Base-by-base conservation (phyloP, 2,888 invertebrate genomes). In the Acutogordius australiensis region DNA sequence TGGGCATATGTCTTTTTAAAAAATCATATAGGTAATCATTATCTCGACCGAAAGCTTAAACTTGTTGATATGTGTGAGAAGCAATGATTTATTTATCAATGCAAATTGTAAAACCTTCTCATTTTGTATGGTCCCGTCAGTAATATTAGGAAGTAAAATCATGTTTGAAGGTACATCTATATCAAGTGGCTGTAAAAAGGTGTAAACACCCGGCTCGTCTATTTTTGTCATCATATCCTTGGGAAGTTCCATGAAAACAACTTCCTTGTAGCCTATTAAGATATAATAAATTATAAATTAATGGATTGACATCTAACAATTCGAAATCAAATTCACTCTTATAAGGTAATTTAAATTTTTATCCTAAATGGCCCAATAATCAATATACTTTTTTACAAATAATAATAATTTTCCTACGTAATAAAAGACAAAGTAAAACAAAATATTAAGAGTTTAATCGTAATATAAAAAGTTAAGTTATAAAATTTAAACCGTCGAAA, bases 141-240 rank as follows among this genome's bases (percentile, higher is more conserved):
- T 26, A 21, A 26, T 4, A 51, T 51, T 51, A 23, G 51, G 51
- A 4, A 51, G 26, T 4, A 51, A 26, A n/a, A 51, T 23, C 51
- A 51, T 51, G 26, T 51, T 51, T 4, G 51, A 51, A 8, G 51
- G 51, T n/a, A 51, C 26, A 23, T 51, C 51, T n/a, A 51, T 51
- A 51, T 51, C 51, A 26, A 51, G 51, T 26, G 51, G 51, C 51
- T 51, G 51, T 4, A 51, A 23, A 51, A 51, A 51, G 8, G n/a
- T 51, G 26, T 51, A 51, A 8, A 51, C 51, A 21, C 51, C 51
- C 8, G 51, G 51, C 26, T 51, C 51, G 26, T 51, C 51, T 51
- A 51, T 51, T 23, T 51, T 51, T 13, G 58, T 57, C 58, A 57
- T 57, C 23, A 28, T 28, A 23, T 57, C 58, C 30, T 57, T 57